Base-by-base conservation (phyloP, 2,797 vertebrate genomes). In the Selene dorsalis region DNA sequence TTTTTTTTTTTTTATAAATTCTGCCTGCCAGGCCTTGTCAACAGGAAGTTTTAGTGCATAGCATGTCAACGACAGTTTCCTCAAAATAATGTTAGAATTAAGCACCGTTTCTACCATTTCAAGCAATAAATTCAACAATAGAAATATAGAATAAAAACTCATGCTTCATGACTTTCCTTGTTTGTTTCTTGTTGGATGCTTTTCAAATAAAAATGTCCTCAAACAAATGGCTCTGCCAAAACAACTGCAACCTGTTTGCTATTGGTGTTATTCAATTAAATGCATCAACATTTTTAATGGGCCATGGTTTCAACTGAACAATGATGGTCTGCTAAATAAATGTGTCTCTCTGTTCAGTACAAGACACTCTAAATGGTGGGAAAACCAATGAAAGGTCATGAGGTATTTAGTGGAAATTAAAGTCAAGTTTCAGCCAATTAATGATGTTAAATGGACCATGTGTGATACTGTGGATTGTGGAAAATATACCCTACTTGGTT, bases 211-310 rank as follows among this genome's bases (percentile, higher is more conserved):
- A 60, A 79, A 82, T 56, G 41, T 18, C 26, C 11, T 66, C 38
- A 8, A 59, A 43, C 17, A 60, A 64, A 28, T 53, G 24, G 26
- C 18, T 66, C 18, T 64, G 50, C 17, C 20, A 63, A 66, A 52
- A 74, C 41, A 57, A 45, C 11, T 43, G 16, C 28, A 38, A 52
- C 28, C 32, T 43, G 32, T 63, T 52, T 48, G 28, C 30, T 24
- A 16, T 43, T 47, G 30, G 20, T 62, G 62, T 55, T 59, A 13
- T 43, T 57, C 13, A 62, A 30, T 45, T 55, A 58, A 57, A 73
- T 64, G 53, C 61, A 72, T 30, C 64, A 71, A 63, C 45, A 69
- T 58, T 73, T 86, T 84, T 79, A 81, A 88, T 88, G 71, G 41
- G 24, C 62, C 53, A 72, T 32, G 47, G 43, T 43, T 76, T 74